Base-by-base conservation (phyloP, 2,113 vertebrate species). In the Lutjanus erythropterus region DNA sequence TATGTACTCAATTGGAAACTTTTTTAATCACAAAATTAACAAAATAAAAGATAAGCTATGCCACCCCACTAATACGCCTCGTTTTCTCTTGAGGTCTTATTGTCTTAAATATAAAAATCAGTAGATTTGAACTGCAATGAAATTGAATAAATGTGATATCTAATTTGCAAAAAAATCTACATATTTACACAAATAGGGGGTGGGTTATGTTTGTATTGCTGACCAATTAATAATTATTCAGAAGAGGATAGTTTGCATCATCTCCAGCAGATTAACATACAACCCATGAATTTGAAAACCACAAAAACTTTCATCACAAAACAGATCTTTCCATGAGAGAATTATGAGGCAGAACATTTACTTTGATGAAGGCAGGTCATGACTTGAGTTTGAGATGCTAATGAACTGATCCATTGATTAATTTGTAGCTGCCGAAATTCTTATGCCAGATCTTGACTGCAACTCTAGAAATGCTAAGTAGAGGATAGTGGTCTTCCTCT, bases 391-490 rank as follows among this genome's bases (percentile, higher is more conserved):
- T 53, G 39, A 59, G 27, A 72, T 58, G 53, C 67, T 31, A 62
- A 71, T 29, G 21, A 62, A 21, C n/a, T 41, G 52, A 76, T 66
- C 18, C 27, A 25, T 31, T 46, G 27, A 25, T 59, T 75, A 7
- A 81, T 71, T 49, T 64, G 55, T 64, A 19, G 15, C 46, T 50
- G 53, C 23, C 31, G 53, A 37, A 46, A n/a, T 70, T 33, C 18
- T 60, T 21, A 33, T 33, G 33, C 37, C 29, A 42, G 35, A 71
- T 29, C 77, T 33, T 5, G 6, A 67, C 56, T 42, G 29, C n/a
- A 16, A 31, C 52, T 64, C 31, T 69, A 50, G 55, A 71, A 58
- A 67, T 56, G 60, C 31, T 69, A 53, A 76, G 21, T 47, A 53
- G 12, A 78, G 37, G 23, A 66, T 29, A 49, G 59, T 16, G 39